These are phyloP conservation scores for Tachina fera DNA, from an alignment of 2,888 invertebrate species.

Conservation along the genomic window DNA sequence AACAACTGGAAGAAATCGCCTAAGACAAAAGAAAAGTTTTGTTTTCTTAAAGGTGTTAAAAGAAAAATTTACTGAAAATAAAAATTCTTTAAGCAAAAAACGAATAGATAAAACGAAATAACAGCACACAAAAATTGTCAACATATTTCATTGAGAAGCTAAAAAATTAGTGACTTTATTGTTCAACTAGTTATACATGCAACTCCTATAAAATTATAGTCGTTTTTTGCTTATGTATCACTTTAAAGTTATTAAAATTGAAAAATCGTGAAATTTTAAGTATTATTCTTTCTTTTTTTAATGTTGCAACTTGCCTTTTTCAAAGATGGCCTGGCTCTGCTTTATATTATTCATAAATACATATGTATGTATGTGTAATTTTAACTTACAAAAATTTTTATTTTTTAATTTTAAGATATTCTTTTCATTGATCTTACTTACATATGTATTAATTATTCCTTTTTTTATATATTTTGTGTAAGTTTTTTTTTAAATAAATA, in stretches of 20 bases:
- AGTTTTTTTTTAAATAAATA: slow-evolving; percentile 60
- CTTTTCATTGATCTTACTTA: slow-evolving; percentile 36
- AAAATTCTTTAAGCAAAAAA: slow-evolving; percentile 47
- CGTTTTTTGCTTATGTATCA: slow-evolving; percentile 38
- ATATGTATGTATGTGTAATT: slow-evolving; percentile 18
- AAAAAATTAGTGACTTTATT: slow-evolving; percentile 43
- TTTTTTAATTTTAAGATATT: slow-evolving; percentile 42
- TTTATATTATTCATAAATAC: slow-evolving; percentile 26
- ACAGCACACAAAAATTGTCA: slow-evolving; percentile 20
- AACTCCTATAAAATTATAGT: slow-evolving; percentile 37
- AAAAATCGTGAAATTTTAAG: slow-evolving; percentile 39
- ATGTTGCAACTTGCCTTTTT: slow-evolving; percentile 19
- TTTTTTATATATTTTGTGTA: slow-evolving; percentile 61
- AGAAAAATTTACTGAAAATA: slow-evolving; percentile 36
- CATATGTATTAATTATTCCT: slow-evolving; percentile 51
- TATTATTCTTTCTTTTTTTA: slow-evolving; percentile 33
- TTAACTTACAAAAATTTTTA: slow-evolving; percentile 17
- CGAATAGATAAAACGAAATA: slow-evolving; percentile 19
- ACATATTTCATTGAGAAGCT: slow-evolving; percentile 16
- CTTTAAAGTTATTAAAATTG: slow-evolving; percentile 8
- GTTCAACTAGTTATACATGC: slow-evolving; percentile 54
- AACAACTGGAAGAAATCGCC: slow-evolving; percentile 62
- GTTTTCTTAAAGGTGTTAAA: slow-evolving; percentile 28
- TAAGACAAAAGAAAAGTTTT: slow-evolving; percentile 11
- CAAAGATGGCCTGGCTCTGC: slow-evolving; percentile 33